phyloP scores from a whole-genome alignment of 2,888 invertebrate species.

The Polydrusus cervinus region DNA sequence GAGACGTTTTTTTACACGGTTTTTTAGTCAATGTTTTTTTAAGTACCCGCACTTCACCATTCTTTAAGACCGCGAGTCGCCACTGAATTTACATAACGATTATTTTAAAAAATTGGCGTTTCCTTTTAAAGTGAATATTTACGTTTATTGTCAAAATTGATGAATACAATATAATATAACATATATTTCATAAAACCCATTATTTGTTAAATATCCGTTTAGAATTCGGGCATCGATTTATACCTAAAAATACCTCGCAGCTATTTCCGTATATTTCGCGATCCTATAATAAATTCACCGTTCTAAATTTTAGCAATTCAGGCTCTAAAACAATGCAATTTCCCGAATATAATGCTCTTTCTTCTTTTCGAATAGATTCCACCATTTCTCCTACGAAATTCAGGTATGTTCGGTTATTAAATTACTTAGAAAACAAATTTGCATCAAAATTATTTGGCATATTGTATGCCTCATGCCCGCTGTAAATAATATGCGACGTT shows the following conservation, averaged over 20 bases:
- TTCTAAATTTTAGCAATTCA: slow-evolving; percentile 49
- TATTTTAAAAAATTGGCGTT: too few relatives aligned
- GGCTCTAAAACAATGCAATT: slow-evolving; percentile 51
- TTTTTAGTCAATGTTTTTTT: too few relatives aligned
- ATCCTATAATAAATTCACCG: slow-evolving; percentile 40
- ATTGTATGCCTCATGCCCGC: too few relatives aligned
- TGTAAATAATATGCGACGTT: too few relatives aligned
- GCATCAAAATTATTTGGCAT: not conserved
- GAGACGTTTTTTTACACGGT: too few relatives aligned
- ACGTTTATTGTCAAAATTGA: not conserved
- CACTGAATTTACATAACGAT: too few relatives aligned
- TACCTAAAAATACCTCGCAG: slow-evolving; percentile 37
- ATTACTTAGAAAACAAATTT: slow-evolving; percentile 21
- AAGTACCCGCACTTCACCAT: too few relatives aligned
- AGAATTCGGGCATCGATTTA: slow-evolving; percentile 38
- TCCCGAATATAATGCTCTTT: slow-evolving; percentile 49
- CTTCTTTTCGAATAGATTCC: slow-evolving; percentile 37
- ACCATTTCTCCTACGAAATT: slow-evolving; percentile 18
- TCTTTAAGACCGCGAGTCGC: too few relatives aligned
- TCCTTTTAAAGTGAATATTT: not conserved
- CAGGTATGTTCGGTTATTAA: slow-evolving; percentile 22
- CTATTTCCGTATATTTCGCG: slow-evolving; percentile 38
- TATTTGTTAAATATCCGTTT: slow-evolving; percentile 38
- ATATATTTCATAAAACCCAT: slow-evolving; percentile 24
- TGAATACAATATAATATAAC: not conserved